These are phyloP conservation scores for Chondrosia reniformis DNA, from an alignment of 37 sponge, comb jelly and placozoan genomes.

Conservation along the genomic window DNA sequence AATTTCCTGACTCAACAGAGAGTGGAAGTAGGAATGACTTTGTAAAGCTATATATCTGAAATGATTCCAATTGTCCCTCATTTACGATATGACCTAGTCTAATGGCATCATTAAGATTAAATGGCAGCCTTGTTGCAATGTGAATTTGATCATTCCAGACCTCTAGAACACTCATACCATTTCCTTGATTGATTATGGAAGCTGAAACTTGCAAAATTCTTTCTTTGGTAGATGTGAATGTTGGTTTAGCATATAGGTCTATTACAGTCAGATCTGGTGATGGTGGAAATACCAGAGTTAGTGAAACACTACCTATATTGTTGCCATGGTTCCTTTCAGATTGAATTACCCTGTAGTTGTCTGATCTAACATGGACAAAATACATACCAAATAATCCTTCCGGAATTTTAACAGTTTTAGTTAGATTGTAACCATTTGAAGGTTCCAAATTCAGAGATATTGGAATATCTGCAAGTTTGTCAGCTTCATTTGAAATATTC, in stretches of 20 bases:
- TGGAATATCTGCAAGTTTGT: neutral
- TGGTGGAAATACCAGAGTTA: too few relatives aligned
- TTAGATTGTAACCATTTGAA: neutral
- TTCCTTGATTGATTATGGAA: neutral
- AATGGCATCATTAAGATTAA: neutral
- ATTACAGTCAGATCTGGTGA: too few relatives aligned
- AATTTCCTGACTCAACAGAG: neutral
- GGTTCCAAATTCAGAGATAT: neutral
- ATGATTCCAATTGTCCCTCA: neutral
- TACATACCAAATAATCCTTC: neutral
- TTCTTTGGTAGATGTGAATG: too few relatives aligned
- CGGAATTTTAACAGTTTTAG: neutral
- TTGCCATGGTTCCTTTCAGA: too few relatives aligned
- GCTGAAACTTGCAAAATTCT: too few relatives aligned
- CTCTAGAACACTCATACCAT: neutral
- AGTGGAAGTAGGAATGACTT: neutral
- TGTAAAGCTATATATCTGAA: neutral
- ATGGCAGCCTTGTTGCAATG: neutral
- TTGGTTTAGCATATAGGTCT: too few relatives aligned
- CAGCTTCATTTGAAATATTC: neutral
- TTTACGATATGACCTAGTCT: neutral
- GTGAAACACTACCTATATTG: too few relatives aligned
- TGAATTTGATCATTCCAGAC: neutral
- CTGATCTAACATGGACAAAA: neutral
- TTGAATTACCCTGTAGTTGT: neutral